Conservation (phyloP, 2,888 invertebrate genomes). For the Limnephilus auricula region DNA sequence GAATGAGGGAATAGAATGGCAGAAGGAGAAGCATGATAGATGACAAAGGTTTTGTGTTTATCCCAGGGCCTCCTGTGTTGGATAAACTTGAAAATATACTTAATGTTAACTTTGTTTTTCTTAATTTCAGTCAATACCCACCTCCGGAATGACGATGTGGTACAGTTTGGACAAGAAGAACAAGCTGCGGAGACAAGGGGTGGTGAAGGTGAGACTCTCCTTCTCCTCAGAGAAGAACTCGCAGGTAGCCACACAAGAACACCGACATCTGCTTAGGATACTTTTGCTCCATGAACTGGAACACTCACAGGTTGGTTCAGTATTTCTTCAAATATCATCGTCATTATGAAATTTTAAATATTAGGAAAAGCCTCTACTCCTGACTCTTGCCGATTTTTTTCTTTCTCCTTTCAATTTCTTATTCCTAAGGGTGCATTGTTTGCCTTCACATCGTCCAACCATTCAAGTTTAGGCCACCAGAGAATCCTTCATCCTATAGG, state of each 20-base stretch:
- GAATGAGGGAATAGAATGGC: too few relatives aligned
- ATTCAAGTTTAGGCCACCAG: too few relatives aligned
- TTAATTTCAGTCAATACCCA: conserved; percentile 88
- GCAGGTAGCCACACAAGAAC: conserved; percentile 91
- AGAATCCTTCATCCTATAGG: too few relatives aligned
- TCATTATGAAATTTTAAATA: too few relatives aligned
- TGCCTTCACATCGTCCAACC: not conserved
- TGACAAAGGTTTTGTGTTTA: not conserved
- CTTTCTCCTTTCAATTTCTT: too few relatives aligned
- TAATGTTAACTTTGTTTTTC: not conserved
- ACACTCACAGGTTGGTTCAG: conserved; percentile 80
- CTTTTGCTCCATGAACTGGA: conserved; percentile 89
- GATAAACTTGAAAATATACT: not conserved
- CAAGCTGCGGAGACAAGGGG: conserved; percentile 90
- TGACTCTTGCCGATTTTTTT: too few relatives aligned
- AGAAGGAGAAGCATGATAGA: not conserved
- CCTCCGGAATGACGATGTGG: conserved; percentile 95
- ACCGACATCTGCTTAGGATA: conserved; percentile 86
- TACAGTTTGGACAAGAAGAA: conserved; percentile 91
- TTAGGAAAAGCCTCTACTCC: too few relatives aligned
- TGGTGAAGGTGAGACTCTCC: conserved; percentile 88
- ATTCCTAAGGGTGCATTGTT: too few relatives aligned
- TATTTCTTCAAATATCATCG: not conserved
- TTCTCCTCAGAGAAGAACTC: conserved; percentile 92
- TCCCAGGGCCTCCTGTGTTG: not conserved